Evolutionary conservation across 2,797 vertebrate genomes (phyloP).

Genomic region (Rousettus madagascariensis): DNA sequence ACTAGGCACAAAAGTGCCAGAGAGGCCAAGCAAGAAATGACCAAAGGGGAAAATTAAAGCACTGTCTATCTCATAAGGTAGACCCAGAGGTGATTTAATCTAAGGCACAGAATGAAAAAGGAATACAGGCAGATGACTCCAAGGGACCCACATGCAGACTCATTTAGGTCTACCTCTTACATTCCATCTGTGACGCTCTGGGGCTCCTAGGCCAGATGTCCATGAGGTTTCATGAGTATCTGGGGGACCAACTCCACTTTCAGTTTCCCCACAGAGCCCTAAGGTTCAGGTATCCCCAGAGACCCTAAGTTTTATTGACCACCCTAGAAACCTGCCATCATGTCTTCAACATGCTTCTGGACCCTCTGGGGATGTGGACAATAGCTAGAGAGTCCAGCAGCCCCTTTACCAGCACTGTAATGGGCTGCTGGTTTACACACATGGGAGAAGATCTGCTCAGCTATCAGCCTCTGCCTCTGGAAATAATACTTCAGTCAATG

Average conservation of each 20-base stretch:
- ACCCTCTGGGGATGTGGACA: background rate
- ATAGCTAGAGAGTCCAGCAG: background rate
- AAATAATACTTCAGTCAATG: background rate
- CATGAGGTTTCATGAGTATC: background rate
- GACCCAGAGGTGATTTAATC: constrained; percentile 1
- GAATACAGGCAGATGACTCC: background rate
- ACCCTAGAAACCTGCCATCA: background rate
- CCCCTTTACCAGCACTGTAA: background rate
- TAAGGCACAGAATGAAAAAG: background rate
- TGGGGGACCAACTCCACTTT: background rate
- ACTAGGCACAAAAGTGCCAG: background rate
- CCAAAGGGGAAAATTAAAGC: constrained; percentile 28
- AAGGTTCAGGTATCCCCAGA: background rate
- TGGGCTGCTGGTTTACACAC: background rate
- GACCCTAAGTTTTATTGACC: background rate
- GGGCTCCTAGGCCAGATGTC: background rate
- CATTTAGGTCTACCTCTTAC: background rate
- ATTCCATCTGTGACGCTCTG: background rate
- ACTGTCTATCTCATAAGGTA: constrained; percentile 1
- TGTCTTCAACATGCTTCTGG: background rate
- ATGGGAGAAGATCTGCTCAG: background rate
- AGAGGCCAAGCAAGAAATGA: background rate
- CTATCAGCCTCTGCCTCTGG: background rate
- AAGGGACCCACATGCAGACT: background rate
- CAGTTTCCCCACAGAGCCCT: background rate